Conservation (phyloP, 2,113 vertebrate species). For the Amazona vittata region DNA sequence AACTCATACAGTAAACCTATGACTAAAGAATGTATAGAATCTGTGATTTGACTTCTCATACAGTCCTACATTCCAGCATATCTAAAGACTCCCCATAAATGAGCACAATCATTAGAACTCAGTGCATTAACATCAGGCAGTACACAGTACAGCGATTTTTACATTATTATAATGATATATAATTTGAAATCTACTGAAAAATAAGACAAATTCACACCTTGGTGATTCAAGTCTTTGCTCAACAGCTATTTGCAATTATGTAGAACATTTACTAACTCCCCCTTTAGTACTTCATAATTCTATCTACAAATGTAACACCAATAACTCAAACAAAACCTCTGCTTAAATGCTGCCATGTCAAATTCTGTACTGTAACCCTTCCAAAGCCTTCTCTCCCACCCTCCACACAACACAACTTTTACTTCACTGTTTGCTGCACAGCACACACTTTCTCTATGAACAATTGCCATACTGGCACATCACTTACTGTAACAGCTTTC, state of each 20-base stretch:
- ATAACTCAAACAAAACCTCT: not conserved
- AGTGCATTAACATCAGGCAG: not conserved
- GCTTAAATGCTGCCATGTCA: not conserved
- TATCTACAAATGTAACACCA: not conserved
- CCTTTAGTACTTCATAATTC: not conserved
- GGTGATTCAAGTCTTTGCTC: not conserved
- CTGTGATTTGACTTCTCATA: not conserved
- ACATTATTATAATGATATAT: not conserved
- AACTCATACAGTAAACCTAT: not conserved
- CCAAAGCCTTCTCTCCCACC: not conserved
- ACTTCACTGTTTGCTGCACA: not conserved
- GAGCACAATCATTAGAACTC: not conserved
- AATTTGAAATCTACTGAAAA: not conserved
- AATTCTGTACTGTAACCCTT: not conserved
- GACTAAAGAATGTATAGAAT: not conserved
- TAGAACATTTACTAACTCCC: not conserved
- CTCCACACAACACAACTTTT: not conserved
- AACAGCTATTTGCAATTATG: not conserved
- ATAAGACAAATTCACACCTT: not conserved
- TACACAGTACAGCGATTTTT: not conserved
- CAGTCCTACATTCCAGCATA: not conserved
- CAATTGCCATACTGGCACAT: not conserved
- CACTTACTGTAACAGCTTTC: slow-evolving; percentile 98
- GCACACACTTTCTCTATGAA: not conserved
- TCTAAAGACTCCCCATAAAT: not conserved